These are phyloP conservation scores for Lithophane ornitopus DNA, from an alignment of 2,888 invertebrate genomes.

Conservation along the genomic window DNA sequence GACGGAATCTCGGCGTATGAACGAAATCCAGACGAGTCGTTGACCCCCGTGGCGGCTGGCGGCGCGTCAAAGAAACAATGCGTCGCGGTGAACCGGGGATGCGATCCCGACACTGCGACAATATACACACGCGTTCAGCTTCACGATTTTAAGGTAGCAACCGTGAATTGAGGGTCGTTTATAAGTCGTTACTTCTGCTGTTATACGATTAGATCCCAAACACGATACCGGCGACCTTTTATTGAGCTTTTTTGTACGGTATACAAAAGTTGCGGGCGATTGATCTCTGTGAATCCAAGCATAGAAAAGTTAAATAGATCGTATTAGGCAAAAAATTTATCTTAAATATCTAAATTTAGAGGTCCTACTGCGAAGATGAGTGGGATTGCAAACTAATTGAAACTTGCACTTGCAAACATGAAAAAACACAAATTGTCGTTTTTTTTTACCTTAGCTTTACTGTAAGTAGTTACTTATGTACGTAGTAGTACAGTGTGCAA, in stretches of 20 bases:
- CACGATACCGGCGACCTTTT: conserved; percentile 28
- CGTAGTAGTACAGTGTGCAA: conserved; percentile 38
- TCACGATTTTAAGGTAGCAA: conserved; percentile 46
- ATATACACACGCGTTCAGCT: conserved; percentile 47
- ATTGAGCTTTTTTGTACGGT: conserved; percentile 37
- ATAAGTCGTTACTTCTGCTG: conserved; percentile 35
- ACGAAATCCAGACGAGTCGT: conserved; percentile 89
- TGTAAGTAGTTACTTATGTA: conserved; percentile 18
- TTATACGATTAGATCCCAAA: conserved; percentile 33
- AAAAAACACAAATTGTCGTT: too few relatives aligned
- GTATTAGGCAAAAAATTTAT: background rate
- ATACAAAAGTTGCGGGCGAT: background rate
- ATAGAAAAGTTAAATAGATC: background rate
- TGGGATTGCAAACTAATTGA: background rate
- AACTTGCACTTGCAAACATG: background rate
- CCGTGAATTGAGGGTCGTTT: conserved; percentile 47
- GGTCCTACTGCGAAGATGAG: background rate
- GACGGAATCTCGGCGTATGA: conserved; percentile 82
- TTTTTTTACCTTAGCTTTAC: conserved; percentile 1
- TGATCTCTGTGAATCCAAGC: background rate
- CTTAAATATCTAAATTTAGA: background rate
- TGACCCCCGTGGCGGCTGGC: conserved; percentile 82
- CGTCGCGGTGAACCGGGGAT: conserved; percentile 75
- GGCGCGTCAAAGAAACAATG: conserved; percentile 89
- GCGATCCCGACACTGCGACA: conserved; percentile 67